A percentile compares a stretch with the other conserved stretches of the same genome.
These are phyloP conservation scores for Enteromius paludinosus DNA, from an alignment of 2,797 vertebrate species.

Conservation along the genomic window DNA sequence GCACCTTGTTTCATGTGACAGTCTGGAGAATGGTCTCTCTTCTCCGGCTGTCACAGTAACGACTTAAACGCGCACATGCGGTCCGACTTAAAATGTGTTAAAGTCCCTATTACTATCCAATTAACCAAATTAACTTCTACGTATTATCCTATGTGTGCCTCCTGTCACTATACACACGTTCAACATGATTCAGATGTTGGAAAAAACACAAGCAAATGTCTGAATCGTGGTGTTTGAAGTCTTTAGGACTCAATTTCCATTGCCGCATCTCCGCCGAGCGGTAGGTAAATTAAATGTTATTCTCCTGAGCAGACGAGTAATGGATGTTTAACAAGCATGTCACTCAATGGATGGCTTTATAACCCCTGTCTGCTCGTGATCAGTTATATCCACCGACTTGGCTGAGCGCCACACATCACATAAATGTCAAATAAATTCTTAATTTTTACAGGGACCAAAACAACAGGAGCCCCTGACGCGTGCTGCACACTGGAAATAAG, in stretches of 20 bases:
- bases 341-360: slow-evolving; percentile 28
- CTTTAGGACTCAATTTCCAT: slow-evolving; percentile 27
- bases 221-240: slow-evolving; percentile 23
- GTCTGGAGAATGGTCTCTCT: slow-evolving; percentile 43
- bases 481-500: slow-evolving; percentile 8
- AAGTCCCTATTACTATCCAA: slow-evolving; percentile 43
- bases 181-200: neutral
- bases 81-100: slow-evolving; percentile 18
- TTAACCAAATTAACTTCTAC: slow-evolving; percentile 33
- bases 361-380: slow-evolving; percentile 35
- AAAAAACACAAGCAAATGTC: neutral
- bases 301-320: slow-evolving; percentile 32
- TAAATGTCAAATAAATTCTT: slow-evolving; percentile 20
- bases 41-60: slow-evolving; percentile 43
- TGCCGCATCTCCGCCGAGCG: neutral
- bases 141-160: neutral
- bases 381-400: slow-evolving; percentile 25
- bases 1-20: slow-evolving; percentile 53
- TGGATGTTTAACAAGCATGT: slow-evolving; percentile 47
- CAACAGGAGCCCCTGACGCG: neutral
- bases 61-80: slow-evolving; percentile 53
- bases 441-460: slow-evolving; percentile 1
- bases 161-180: slow-evolving; percentile 1
- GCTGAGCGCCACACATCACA: slow-evolving; percentile 6
- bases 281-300: slow-evolving; percentile 43